These are phyloP conservation scores for Gibbula magus DNA, from an alignment of 2,888 invertebrate species.

Conservation along the genomic window DNA sequence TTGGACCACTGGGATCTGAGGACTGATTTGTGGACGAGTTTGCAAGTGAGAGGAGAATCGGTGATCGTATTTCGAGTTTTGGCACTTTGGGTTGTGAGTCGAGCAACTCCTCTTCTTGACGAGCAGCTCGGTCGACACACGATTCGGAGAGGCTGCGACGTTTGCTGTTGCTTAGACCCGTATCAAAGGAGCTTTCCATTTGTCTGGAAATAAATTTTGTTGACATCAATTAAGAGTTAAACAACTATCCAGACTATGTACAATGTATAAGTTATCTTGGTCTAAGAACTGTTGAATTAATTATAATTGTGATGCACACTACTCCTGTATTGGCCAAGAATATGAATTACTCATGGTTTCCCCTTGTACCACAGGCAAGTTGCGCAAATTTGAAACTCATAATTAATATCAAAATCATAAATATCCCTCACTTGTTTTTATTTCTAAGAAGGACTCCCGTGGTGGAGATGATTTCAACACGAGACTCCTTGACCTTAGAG, in stretches of 20 bases:
- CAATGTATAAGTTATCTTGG: no score
- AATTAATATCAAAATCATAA: no score
- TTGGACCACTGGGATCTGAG: constrained; percentile 21
- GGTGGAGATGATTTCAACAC: background rate
- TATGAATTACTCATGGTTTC: no score
- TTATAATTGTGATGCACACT: no score
- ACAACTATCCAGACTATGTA: no score
- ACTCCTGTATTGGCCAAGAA: no score
- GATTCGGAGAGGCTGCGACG: constrained; percentile 60
- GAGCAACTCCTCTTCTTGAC: constrained; percentile 9
- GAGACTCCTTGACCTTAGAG: background rate
- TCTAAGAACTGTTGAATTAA: no score
- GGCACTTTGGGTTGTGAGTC: constrained; percentile 61
- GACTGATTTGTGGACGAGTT: constrained; percentile 31
- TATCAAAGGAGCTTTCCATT: background rate
- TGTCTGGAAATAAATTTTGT: background rate
- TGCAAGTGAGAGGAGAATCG: constrained; percentile 47
- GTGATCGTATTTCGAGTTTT: constrained; percentile 64
- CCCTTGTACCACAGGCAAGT: no score
- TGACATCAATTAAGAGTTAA: no score
- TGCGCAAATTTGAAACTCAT: no score
- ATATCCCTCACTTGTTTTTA: background rate
- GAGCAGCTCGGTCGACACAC: constrained; percentile 40
- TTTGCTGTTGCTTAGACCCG: constrained; percentile 40
- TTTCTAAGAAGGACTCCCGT: background rate